Percentiles rank a stretch among this genome's conserved stretches.
Evolutionary conservation across 2,888 invertebrate genomes (phyloP).

Genomic region (Sylvicola fuscatus): DNA sequence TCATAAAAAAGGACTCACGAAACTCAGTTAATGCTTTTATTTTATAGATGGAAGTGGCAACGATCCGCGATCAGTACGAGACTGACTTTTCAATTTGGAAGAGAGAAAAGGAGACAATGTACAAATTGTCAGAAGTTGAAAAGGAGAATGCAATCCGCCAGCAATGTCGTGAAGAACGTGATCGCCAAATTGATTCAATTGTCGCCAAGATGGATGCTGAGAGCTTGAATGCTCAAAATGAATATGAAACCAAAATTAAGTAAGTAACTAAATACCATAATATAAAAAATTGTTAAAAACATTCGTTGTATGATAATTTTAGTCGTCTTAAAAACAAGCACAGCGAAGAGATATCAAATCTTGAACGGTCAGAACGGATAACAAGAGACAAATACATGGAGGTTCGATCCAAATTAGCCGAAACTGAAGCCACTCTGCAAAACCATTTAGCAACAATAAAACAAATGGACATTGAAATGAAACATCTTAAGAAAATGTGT

Average conservation of each 20-base stretch:
- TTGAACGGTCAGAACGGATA: conserved; percentile 43
- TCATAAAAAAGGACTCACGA: not conserved
- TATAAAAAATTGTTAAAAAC: not conserved
- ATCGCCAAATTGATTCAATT: conserved; percentile 49
- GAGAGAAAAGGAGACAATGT: conserved; percentile 31
- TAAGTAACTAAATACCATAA: conserved; percentile 8
- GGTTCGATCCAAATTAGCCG: conserved; percentile 39
- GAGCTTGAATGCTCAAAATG: conserved; percentile 18
- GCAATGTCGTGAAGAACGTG: conserved; percentile 49
- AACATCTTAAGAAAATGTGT: conserved; percentile 36
- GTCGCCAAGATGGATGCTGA: conserved; percentile 24
- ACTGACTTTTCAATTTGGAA: conserved; percentile 37
- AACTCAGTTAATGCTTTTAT: not conserved
- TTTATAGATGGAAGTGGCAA: conserved; percentile 31
- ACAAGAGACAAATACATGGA: conserved; percentile 44
- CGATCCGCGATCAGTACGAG: conserved; percentile 35
- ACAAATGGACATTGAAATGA: conserved; percentile 43
- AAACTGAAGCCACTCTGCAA: conserved; percentile 38
- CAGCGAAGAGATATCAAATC: conserved; percentile 44
- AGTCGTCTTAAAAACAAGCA: conserved; percentile 59
- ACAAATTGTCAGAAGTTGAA: conserved; percentile 32
- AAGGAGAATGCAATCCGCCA: conserved; percentile 47
- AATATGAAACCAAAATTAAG: conserved; percentile 21
- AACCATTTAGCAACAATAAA: conserved; percentile 36
- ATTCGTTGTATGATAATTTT: conserved; percentile 7